These are phyloP conservation scores for Karalla daura DNA, from an alignment of 2,797 vertebrate species.

Conservation along the genomic window DNA sequence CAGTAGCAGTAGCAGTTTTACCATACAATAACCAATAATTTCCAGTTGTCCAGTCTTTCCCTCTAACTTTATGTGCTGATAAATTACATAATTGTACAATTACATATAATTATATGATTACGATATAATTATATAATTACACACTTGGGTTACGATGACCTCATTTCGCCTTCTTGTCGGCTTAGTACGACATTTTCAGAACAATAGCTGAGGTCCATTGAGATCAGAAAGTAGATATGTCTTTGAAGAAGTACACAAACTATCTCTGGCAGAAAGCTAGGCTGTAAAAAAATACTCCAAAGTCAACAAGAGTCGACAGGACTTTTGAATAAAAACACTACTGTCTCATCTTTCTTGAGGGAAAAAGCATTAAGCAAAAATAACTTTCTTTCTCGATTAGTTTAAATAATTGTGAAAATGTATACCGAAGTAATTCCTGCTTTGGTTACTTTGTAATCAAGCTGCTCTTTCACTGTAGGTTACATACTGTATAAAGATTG, in stretches of 20 bases:
- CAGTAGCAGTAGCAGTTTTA: too few species aligned
- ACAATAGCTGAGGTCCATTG: background rate
- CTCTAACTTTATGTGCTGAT: too few species aligned
- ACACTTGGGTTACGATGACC: accelerated
- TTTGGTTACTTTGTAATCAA: background rate
- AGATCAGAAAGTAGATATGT: slow-evolving; percentile 1
- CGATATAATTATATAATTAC: too few species aligned
- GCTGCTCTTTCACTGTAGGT: too few species aligned
- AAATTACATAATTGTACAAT: too few species aligned
- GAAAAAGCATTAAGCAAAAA: background rate
- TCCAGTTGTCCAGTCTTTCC: background rate
- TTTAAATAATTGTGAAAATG: too few species aligned
- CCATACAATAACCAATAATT: background rate
- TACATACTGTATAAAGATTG: too few species aligned
- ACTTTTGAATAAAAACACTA: background rate
- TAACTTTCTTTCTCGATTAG: too few species aligned
- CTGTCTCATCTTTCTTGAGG: background rate
- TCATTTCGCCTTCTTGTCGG: background rate
- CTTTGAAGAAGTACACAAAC: slow-evolving; percentile 31
- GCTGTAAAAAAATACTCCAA: background rate
- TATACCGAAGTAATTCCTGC: background rate
- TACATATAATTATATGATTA: too few species aligned
- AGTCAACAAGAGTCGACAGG: slow-evolving; percentile 1
- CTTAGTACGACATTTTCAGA: background rate
- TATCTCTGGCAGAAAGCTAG: background rate